Percentiles rank a stretch among this genome's conserved stretches.
phyloP scores from a whole-genome alignment of 1,140 invertebrate species.

The Eupeodes corollae region DNA sequence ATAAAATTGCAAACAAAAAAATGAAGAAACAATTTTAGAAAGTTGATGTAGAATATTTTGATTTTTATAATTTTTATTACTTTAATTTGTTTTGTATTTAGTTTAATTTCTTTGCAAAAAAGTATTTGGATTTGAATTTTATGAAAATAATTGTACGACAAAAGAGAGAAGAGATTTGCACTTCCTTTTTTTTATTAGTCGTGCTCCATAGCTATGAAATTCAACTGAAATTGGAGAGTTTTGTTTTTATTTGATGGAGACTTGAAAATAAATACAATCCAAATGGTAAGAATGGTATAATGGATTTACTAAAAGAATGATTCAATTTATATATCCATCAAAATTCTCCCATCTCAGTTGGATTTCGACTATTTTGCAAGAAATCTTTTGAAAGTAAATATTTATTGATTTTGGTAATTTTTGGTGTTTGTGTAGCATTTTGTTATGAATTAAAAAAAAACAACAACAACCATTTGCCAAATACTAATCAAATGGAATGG shows the following conservation, averaged over 20 bases:
- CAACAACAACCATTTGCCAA: background rate
- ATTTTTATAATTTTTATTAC: slow-evolving; percentile 10
- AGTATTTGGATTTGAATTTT: background rate
- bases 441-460: background rate
- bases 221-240: no score
- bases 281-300: no score
- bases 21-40: slow-evolving; percentile 2
- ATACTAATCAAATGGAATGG: no score
- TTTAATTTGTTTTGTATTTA: slow-evolving; percentile 14
- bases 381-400: background rate
- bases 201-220: background rate
- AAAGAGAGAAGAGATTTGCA: background rate
- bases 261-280: no score
- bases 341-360: background rate
- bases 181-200: background rate
- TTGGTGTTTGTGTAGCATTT: slow-evolving; percentile 4
- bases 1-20: slow-evolving; percentile 6
- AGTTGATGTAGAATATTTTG: no score
- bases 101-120: slow-evolving; percentile 13
- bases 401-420: background rate
- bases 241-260: no score
- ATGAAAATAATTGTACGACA: no score
- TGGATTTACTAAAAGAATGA: no score
- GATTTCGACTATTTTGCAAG: background rate
- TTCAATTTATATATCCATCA: no score